Conservation (phyloP, 1,140 invertebrate genomes). For the Meteorus sp. region DNA sequence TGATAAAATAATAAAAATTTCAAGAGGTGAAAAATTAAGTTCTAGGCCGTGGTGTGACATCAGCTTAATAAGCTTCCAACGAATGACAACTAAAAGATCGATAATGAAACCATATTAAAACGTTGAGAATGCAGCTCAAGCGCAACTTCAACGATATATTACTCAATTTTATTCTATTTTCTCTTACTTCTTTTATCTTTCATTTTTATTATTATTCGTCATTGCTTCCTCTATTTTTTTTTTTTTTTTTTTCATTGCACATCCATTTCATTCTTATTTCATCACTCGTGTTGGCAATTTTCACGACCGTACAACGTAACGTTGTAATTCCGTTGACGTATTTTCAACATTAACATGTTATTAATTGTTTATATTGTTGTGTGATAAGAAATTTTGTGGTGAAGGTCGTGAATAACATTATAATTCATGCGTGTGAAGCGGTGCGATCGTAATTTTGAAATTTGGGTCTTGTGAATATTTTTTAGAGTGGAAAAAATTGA, state of each 20-base stretch:
- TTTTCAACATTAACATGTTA: too few relatives aligned
- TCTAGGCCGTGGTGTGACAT: constrained; percentile 53
- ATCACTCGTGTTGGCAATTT: too few relatives aligned
- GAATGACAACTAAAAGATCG: constrained; percentile 49
- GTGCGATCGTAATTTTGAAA: constrained; percentile 53
- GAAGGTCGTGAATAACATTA: neutral
- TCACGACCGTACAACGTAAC: too few relatives aligned
- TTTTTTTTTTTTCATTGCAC: constrained; percentile 2
- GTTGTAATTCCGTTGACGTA: too few relatives aligned
- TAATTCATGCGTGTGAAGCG: constrained; percentile 51
- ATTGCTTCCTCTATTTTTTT: neutral
- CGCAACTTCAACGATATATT: constrained; percentile 6
- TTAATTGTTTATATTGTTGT: too few relatives aligned
- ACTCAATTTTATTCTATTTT: too few relatives aligned
- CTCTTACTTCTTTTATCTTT: too few relatives aligned
- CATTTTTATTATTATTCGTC: neutral
- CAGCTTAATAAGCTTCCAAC: constrained; percentile 52
- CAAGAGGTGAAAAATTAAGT: constrained; percentile 39
- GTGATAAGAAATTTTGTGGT: neutral
- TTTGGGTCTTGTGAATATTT: constrained; percentile 57
- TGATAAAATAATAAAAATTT: constrained; percentile 6
- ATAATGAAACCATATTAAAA: constrained; percentile 58
- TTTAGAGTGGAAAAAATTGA: neutral
- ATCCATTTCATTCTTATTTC: too few relatives aligned
- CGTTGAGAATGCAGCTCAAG: constrained; percentile 26